Evolutionary conservation across 2,113 vertebrate genomes (phyloP).

Genomic region (Cacatua alba): DNA sequence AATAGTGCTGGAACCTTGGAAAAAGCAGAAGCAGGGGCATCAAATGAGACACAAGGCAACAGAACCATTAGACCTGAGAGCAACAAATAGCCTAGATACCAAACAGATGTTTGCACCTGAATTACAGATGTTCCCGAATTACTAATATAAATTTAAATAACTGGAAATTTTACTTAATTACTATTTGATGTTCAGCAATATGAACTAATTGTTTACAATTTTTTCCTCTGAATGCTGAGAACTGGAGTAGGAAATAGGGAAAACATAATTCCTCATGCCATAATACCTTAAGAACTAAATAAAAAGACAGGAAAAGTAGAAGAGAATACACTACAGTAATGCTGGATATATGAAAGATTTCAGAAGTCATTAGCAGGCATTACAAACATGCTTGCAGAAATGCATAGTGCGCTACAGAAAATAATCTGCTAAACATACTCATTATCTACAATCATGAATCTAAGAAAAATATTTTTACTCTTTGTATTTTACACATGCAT

Average conservation of each 20-base stretch:
- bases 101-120: neutral
- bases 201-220: neutral
- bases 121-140: neutral
- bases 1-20: neutral
- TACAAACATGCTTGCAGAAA: neutral
- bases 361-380: neutral
- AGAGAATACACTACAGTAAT: neutral
- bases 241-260: neutral
- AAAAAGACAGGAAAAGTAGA: neutral
- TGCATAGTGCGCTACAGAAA: neutral
- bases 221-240: neutral
- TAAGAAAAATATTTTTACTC: neutral
- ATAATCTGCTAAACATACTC: neutral
- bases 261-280: neutral
- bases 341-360: neutral
- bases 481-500: neutral
- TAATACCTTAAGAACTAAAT: neutral
- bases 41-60: neutral
- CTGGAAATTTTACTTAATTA: neutral
- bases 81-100: neutral
- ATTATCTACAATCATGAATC: neutral
- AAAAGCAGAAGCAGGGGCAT: neutral
- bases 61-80: neutral
- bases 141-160: neutral
- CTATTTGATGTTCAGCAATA: neutral